Evolutionary conservation across 2,888 invertebrate genomes (phyloP).

Genomic region (Artemia sinica): DNA sequence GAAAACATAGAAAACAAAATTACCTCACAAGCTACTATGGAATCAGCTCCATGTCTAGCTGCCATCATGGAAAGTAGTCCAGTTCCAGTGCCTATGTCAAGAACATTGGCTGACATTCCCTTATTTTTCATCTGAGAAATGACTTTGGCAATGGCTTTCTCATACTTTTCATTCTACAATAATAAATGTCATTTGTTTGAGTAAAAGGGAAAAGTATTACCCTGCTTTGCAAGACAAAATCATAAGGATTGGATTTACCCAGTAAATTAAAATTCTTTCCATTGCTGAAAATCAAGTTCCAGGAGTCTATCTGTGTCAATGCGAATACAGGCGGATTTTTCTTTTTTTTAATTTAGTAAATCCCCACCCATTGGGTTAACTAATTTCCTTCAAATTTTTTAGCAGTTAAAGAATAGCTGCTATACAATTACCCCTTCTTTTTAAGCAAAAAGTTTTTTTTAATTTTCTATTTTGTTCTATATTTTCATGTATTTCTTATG

Average conservation of each 20-base stretch:
- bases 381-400: too few species aligned
- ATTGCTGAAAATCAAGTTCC: background rate
- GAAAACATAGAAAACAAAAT: too few species aligned
- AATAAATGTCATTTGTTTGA: too few species aligned
- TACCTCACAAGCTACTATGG: slow-evolving; percentile 72
- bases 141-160: slow-evolving; percentile 57
- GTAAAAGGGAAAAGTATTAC: too few species aligned
- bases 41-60: slow-evolving; percentile 67
- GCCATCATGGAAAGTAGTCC: slow-evolving; percentile 96
- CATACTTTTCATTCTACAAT: slow-evolving; percentile 63
- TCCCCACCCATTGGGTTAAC: too few species aligned
- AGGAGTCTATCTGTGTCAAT: background rate
- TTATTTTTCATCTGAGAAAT: slow-evolving; percentile 50
- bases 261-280: background rate
- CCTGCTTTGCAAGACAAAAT: slow-evolving; percentile 14
- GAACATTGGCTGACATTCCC: slow-evolving; percentile 61
- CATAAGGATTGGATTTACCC: background rate
- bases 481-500: too few species aligned
- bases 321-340: background rate
- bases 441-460: too few species aligned
- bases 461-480: too few species aligned
- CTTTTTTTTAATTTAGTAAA: too few species aligned
- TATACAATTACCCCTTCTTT: too few species aligned
- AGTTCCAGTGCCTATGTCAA: slow-evolving; percentile 93
- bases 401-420: too few species aligned